Base-by-base conservation (phyloP, 2,888 invertebrate species). In the Enchytraeus crypticus region DNA sequence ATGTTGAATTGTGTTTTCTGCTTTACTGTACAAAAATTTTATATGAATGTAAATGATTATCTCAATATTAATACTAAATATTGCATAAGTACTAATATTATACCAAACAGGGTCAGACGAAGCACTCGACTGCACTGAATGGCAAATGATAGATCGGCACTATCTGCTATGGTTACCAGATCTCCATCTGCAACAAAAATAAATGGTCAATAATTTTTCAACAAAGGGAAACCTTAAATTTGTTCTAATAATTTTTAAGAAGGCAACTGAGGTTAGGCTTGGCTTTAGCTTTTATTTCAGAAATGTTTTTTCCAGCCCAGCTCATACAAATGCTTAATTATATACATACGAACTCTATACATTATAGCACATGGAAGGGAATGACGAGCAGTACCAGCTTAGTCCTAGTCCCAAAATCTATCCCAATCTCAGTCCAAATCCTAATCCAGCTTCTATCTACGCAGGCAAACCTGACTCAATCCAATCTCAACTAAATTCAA, bases 131-230 rank as follows among this genome's bases (percentile, higher is more conserved):
- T 85, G 71, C 84, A 85, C 71, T 86, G 85, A 67, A 87, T 85
- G 34, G 86, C 86, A 81, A 85, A 86, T 0, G 85, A 83, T 64
- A 87, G 77, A 77, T 87, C 87, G 34, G 85, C 84, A 72, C 85
- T 85, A 76, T 86, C 86, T 77, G 85, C 84, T 70, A 87, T 86
- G 51, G 86, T 86, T 66, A 87, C 84, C 69, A 87, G 77, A 76
- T 87, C 87, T 58, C 84, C 85, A 82, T 87, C 87, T 85, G 79
- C 59, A 21, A 38, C 33, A 38, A 34, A 54, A 54, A 23, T 34
- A 21, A 54, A n/a, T n/a, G 27, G 4, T 18, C 21, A 27, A 2
- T 51, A 14, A n/a, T 2, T 23, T 29, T 27, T 21, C 43, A 11
- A 14, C 11, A n/a, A 14, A 43, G 14, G 43, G 11, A 43, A 11